Evolutionary conservation across 53 echinoderm and acorn worm genomes (phyloP).

Genomic region (Apostichopus leukothele): DNA sequence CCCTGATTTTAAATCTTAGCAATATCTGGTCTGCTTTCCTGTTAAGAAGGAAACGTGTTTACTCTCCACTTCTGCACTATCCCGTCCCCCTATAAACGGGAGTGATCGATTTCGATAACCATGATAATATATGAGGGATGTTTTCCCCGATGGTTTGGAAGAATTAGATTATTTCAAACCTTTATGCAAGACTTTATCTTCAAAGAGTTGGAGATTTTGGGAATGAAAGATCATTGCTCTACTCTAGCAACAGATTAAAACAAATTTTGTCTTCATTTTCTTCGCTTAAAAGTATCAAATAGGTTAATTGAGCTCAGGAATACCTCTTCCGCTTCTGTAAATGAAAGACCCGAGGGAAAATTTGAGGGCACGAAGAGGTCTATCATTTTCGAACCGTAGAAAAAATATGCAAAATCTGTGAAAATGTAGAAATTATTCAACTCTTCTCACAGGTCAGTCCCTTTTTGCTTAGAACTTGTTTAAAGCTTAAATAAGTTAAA

Average conservation of each 20-base stretch:
- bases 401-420: too few species aligned
- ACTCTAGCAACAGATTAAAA: neutral
- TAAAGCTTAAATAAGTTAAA: too few species aligned
- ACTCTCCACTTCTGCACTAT: neutral
- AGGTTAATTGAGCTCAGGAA: neutral
- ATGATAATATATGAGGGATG: neutral
- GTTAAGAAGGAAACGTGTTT: neutral
- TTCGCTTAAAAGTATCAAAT: neutral
- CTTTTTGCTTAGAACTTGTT: too few species aligned
- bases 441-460: too few species aligned
- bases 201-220: neutral
- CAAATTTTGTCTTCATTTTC: neutral
- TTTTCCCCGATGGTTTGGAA: conserved; percentile 12
- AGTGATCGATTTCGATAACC: neutral
- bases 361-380: neutral
- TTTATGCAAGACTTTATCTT: neutral
- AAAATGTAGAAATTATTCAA: too few species aligned
- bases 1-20: too few species aligned
- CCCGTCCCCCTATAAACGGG: neutral
- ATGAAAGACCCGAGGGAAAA: neutral
- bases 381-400: neutral
- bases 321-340: neutral
- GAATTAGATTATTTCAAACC: conserved; percentile 15
- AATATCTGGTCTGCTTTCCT: too few species aligned
- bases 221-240: neutral